Conservation (phyloP, 1,140 invertebrate species). For the Tyrophagus putrescentiae region DNA sequence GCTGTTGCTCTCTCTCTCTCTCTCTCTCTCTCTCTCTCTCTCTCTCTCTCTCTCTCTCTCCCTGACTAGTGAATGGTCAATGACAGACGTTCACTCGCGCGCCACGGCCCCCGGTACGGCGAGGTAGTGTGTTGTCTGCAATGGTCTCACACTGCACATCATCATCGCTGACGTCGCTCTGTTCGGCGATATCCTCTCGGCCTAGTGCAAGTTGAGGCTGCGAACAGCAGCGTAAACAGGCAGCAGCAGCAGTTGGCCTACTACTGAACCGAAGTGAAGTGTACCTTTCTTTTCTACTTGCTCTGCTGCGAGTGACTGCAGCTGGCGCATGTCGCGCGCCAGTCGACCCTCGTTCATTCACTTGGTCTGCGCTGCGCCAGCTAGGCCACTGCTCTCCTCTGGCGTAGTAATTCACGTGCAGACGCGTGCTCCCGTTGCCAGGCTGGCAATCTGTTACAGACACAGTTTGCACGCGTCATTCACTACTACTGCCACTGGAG, state of each 20-base stretch:
- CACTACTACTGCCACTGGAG: too few species aligned
- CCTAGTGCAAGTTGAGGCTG: background rate
- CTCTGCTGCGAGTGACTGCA: background rate
- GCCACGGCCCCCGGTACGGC: too few species aligned
- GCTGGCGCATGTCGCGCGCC: slow-evolving; percentile 9
- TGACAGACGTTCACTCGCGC: too few species aligned
- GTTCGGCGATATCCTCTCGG: background rate
- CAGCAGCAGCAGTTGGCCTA: background rate
- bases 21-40: too few species aligned
- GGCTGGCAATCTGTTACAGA: slow-evolving; percentile 12
- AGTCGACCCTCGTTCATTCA: background rate
- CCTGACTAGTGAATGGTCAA: background rate
- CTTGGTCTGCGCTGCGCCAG: background rate
- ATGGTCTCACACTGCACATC: too few species aligned
- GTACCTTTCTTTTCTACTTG: too few species aligned
- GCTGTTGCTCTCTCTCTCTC: too few species aligned
- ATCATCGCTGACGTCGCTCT: background rate
- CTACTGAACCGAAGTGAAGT: too few species aligned
- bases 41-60: too few species aligned
- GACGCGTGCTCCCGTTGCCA: background rate
- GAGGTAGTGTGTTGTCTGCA: too few species aligned
- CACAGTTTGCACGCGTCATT: too few species aligned
- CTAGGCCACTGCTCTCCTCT: background rate
- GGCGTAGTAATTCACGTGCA: background rate
- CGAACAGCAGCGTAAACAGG: background rate